Percentiles rank a stretch among this genome's conserved stretches.
Conservation (phyloP, 2,797 vertebrate genomes). For the Tarsius wallacei region DNA sequence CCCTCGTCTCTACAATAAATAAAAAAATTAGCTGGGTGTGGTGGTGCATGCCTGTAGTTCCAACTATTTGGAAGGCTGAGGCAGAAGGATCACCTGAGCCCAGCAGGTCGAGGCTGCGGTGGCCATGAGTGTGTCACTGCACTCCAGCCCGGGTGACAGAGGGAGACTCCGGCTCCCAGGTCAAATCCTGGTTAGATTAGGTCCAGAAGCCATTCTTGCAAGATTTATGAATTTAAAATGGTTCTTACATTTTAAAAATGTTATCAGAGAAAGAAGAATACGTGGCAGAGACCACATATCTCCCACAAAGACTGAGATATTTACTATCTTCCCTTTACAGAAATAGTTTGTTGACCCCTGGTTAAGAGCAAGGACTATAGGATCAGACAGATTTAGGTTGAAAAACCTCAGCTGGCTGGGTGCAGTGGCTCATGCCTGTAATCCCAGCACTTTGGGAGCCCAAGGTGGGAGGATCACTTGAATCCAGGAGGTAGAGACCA, state of each 20-base stretch:
- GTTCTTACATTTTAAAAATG: neutral
- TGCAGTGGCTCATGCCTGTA: too few species aligned
- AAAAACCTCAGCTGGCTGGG: conserved; percentile 41
- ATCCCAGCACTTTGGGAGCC: too few species aligned
- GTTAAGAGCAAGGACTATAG: neutral
- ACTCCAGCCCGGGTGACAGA: too few species aligned
- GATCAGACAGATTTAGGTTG: conserved; percentile 10
- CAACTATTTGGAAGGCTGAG: too few species aligned
- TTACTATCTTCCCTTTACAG: neutral
- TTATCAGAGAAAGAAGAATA: neutral
- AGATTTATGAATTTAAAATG: conserved; percentile 42
- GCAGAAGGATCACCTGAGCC: too few species aligned
- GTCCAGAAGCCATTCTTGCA: neutral
- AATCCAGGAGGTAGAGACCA: too few species aligned
- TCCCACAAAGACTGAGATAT: neutral
- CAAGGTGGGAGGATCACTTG: too few species aligned
- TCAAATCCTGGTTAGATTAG: neutral
- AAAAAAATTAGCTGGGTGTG: too few species aligned
- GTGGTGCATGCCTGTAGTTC: too few species aligned
- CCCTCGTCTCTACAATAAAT: too few species aligned
- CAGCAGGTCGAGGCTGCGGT: too few species aligned
- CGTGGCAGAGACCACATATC: neutral
- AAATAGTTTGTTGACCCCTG: neutral
- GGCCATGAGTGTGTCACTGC: too few species aligned
- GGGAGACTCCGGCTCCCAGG: neutral